These are phyloP conservation scores for Coleophora flavipennella DNA, from an alignment of 2,888 invertebrate genomes.

Conservation along the genomic window DNA sequence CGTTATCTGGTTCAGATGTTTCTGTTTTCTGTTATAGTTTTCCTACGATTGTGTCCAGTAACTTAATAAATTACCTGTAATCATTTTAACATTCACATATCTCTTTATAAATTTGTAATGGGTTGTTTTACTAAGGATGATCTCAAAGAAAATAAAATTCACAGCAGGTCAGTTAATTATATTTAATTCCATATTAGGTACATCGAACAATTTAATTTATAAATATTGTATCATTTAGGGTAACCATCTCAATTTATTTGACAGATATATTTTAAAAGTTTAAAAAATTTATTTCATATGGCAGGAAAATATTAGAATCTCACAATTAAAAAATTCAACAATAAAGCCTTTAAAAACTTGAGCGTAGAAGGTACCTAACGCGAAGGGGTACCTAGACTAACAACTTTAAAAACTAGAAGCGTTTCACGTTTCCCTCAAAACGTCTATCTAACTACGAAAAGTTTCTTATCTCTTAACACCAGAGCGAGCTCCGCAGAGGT, in stretches of 20 bases:
- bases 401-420: conserved; percentile 63
- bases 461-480: too few relatives aligned
- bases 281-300: conserved; percentile 37
- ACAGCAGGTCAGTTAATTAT: conserved; percentile 5
- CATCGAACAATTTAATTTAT: conserved; percentile 53
- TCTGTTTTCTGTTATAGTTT: too few relatives aligned
- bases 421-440: conserved; percentile 67
- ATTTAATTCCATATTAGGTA: conserved; percentile 39
- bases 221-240: conserved; percentile 40
- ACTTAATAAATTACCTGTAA: too few relatives aligned
- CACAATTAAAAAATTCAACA: conserved; percentile 57
- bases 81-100: too few relatives aligned
- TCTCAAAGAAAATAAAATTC: conserved; percentile 1
- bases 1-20: not conserved
- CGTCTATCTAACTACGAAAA: conserved; percentile 29
- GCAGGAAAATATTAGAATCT: conserved; percentile 63
- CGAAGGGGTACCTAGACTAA: conserved; percentile 60
- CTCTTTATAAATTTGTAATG: too few relatives aligned
- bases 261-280: conserved; percentile 34
- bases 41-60: too few relatives aligned
- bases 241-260: conserved; percentile 44
- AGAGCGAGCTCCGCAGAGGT: too few relatives aligned
- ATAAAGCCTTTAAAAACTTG: conserved; percentile 69
- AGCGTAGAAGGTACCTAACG: conserved; percentile 67
- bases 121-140: too few relatives aligned